Base-by-base conservation (phyloP, 2,888 invertebrate species). In the Drosophila niveifrons region DNA sequence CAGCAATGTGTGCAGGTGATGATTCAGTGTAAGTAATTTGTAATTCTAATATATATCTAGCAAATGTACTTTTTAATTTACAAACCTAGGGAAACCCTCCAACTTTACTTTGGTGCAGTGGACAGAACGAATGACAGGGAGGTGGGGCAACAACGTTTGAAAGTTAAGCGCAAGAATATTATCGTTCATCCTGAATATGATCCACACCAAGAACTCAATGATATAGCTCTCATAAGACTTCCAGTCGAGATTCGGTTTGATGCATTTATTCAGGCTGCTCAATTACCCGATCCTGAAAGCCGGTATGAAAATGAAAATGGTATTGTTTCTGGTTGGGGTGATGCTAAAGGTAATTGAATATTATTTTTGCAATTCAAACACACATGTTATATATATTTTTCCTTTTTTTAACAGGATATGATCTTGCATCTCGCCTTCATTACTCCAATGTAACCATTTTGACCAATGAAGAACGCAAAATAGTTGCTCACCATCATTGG, bases 211-310 rank as follows among this genome's bases (percentile, higher is more conserved):
- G 0, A 0, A 6, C 36, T 29, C 4, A 70, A 68, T 28, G 57
- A 70, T n/a, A 68, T 70, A 28, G 70, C 57, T 1, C 8, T 70
- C 2, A 63, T 70, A 6, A 57, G n/a, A 39, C 57, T 70, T 0
- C 70, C 69, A 23, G 9, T 48, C 7, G 48, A 63, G 11, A 11
- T 70, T 11, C 17, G 43, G 1, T 68, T 53, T 8, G n/a, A 57
- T 39, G 57, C 57, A 2, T 69, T 53, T 34, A 63, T 68, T 8
- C 63, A 31, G 17, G 43, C 70, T 0, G 68, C 43, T 0, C 23
- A 44, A 17, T 44, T 57, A 8, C 48, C 69, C 0, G 39, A 44
- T 18, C 34, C 34, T 4, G 17, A 34, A 1, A 4, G 53, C 1
- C 2, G 10, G 2, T 55, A 55, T 15, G 43, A 47, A 6, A 15